Base-by-base conservation (phyloP, 2,113 vertebrate genomes). In the Nothoprocta pentlandii region DNA sequence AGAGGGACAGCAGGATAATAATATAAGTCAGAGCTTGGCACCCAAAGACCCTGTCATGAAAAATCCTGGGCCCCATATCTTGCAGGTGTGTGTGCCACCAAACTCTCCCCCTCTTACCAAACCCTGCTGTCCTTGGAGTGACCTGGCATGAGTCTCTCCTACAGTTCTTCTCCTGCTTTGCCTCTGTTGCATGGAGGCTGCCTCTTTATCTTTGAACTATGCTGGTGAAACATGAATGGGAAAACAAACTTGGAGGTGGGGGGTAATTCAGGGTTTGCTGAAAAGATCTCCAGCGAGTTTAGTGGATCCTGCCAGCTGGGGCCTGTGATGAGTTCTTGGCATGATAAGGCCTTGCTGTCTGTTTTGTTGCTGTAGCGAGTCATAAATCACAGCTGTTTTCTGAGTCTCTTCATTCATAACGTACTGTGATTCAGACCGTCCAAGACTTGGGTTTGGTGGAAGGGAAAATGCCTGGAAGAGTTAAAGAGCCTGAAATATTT, bases 51-150 rank as follows among this genome's bases (percentile, higher is more conserved):
- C 41, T 63, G 30, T 62, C 17, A 4, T 17, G 68, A 49, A 47
- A 47, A 78, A 39, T 13, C 28, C 44, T 39, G 54, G 28, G 30
- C 16, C 54, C 16, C 54, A 17, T 30, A 32, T 58, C 54, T 58
- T 17, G 17, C 53, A 42, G 25, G 19, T 59, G 23, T 9, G 53
- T 46, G 36, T 51, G 74, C 42, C 47, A 51, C 42, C 74, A 67
- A 36, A 47, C 30, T 73, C 34, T 32, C 0, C 34, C 30, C 3
- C 71, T 67, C 49, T 20, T 34, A n/a, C 63, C 70, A 69, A 67
- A 42, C 4, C 19, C 61, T 21, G 3, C 39, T 0, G 0, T 77
- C 30, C 36, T 80, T 34, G 0, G 0, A 12, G 87, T 62, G n/a
- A 10, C 67, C 68, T 76, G 56, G 62, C 39, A 51, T 0, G 7